Evolutionary conservation across 23 tunicate genomes (phyloP), one percentile per base, ranked within the genome.

Genomic region (Diplosoma virens): DNA sequence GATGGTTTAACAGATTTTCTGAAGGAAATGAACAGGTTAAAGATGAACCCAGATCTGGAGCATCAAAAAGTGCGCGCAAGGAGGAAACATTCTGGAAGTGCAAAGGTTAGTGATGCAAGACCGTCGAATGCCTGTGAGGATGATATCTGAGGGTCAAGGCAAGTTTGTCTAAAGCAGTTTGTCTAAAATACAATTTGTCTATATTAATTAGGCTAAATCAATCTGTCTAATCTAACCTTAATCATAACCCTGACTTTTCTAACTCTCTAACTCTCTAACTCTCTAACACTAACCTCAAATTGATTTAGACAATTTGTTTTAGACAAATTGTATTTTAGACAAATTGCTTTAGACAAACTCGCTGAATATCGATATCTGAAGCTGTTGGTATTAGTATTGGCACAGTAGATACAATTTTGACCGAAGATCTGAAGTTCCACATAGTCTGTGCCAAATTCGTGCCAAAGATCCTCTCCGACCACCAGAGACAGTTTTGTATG

Each of bases 21-120:
- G 69, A 61, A 26, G 35, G 35, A 61, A 61, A 4, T 61, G 21
- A 61, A 26, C 69, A 61, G 35, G 69, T 61, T 61, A 6, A 61
- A 61, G 69, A 61, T 61, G 35, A 61, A 61, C 69, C 34, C 69
- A 61, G 18, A 61, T 61, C 69, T 61, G 69, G 69, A 61, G 69
- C 69, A 26, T 35, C 69, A 3, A 61, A 61, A 61, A 61, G 9
- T 26, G 69, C 35, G 30, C 35, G 69, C 69, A 61, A 29, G 35
- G 69, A 61, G 35, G n/a, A 61, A 61, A 61, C 69, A 61, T 61
- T 6, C 35, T 27, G 69, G 69, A 61, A 61, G 69, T 61, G 69
- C 23, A 61, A 61, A 61, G 21, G 35, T 61, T 61, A 26, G 35
- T 61, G 18, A 27, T 61, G 69, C 34, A 61, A 61, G 35, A 61